Conservation (phyloP, 2,113 vertebrate genomes). For the Antigone vipio region DNA sequence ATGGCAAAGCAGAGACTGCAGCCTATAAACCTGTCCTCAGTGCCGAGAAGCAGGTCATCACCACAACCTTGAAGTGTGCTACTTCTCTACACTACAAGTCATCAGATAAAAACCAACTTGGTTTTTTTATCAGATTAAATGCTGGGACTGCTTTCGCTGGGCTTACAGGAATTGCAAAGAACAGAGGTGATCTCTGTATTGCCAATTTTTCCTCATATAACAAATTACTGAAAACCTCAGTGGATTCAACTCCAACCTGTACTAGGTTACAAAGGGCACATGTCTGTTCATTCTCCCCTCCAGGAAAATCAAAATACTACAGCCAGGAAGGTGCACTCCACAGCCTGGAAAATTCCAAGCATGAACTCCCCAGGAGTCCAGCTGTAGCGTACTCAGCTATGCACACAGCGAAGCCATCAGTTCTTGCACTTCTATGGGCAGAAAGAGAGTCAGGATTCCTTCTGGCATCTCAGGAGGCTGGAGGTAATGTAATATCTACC, state of each 20-base stretch:
- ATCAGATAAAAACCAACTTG: background rate
- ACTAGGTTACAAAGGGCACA: background rate
- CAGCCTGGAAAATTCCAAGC: background rate
- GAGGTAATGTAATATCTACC: rapidly evolving
- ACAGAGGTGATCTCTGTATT: background rate
- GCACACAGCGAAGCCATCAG: background rate
- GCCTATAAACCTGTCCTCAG: background rate
- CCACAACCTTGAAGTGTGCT: background rate
- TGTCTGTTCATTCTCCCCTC: background rate
- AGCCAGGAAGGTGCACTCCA: background rate
- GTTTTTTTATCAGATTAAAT: background rate
- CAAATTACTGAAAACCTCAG: background rate
- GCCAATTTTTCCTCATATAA: background rate
- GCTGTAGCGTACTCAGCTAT: rapidly evolving
- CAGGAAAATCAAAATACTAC: background rate
- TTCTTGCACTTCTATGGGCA: background rate
- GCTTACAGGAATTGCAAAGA: background rate
- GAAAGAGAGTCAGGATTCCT: background rate
- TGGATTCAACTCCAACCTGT: background rate
- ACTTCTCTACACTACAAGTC: background rate
- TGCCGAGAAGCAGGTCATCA: background rate
- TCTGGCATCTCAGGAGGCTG: background rate
- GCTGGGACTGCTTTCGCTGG: background rate
- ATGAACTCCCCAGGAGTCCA: background rate
- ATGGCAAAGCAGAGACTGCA: background rate